phyloP scores from a whole-genome alignment of 2,888 invertebrate genomes.

The Dromius quadrimaculatus region DNA sequence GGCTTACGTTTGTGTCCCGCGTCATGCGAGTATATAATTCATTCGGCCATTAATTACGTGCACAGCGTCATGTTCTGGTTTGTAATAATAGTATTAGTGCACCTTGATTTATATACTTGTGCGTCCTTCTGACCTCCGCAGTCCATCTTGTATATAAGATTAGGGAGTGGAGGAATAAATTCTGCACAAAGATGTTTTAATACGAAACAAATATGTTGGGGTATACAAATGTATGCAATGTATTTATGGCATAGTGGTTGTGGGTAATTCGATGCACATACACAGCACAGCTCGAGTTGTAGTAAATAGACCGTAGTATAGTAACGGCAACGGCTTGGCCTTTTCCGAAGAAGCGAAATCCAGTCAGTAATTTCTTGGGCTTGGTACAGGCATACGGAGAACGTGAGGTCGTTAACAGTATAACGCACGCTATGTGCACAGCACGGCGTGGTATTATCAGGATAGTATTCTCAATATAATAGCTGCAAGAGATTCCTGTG shows the following conservation, averaged over 20 bases:
- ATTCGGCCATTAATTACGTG: conserved; percentile 43
- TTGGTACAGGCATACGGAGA: conserved; percentile 17
- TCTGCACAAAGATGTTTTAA: too few species aligned
- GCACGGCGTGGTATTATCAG: conserved; percentile 50
- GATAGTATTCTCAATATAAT: conserved; percentile 63
- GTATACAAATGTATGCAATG: too few species aligned
- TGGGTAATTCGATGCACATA: conserved; percentile 28
- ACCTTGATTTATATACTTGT: conserved; percentile 18
- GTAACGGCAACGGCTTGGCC: neutral
- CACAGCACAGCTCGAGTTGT: neutral
- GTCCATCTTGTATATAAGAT: too few species aligned
- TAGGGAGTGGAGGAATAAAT: too few species aligned
- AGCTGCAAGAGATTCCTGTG: conserved; percentile 65
- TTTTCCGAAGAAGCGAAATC: conserved; percentile 29
- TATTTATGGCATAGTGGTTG: conserved; percentile 7
- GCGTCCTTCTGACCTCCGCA: neutral
- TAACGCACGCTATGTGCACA: conserved; percentile 51
- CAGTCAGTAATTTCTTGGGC: conserved; percentile 46
- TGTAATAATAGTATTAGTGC: conserved; percentile 47
- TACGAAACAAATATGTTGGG: too few species aligned
- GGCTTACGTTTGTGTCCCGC: conserved; percentile 30
- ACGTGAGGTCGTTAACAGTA: conserved; percentile 51
- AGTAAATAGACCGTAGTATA: neutral
- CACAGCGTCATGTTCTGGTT: conserved; percentile 44
- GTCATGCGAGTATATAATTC: conserved; percentile 42